A percentile compares a stretch with the other conserved stretches of the same genome.
These are phyloP conservation scores for Coecobrya sp. DNA, from an alignment of 2,888 invertebrate genomes.

Conservation along the genomic window DNA sequence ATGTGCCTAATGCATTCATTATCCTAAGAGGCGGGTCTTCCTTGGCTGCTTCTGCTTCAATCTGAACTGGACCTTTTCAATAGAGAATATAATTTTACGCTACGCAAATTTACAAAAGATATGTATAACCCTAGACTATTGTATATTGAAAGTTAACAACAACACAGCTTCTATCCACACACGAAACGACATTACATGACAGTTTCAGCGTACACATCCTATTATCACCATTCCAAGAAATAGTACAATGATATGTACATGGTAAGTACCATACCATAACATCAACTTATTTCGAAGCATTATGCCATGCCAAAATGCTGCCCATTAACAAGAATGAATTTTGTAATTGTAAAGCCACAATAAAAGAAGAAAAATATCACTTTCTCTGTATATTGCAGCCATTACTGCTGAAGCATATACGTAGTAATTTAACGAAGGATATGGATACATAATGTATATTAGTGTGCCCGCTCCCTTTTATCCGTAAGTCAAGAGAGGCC, in stretches of 20 bases:
- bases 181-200: neutral
- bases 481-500: constrained; percentile 54
- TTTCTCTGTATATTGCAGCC: neutral
- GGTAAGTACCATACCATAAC: neutral
- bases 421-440: neutral
- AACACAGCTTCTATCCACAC: neutral
- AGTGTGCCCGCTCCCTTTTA: constrained; percentile 54
- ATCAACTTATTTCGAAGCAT: neutral
- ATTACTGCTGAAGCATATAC: neutral
- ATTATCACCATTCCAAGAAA: neutral
- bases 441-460: neutral
- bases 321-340: constrained; percentile 54
- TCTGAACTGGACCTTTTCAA: constrained; percentile 37
- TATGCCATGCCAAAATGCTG: constrained; percentile 15
- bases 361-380: constrained; percentile 1
- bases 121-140: neutral
- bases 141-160: neutral
- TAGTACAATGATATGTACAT: neutral
- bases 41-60: constrained; percentile 12
- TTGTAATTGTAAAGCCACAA: constrained; percentile 56
- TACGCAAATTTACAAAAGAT: constrained; percentile 27
- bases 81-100: neutral
- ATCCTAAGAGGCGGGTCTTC: constrained; percentile 59
- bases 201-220: neutral
- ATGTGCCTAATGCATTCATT: constrained; percentile 65